Base-by-base conservation (phyloP, 2,113 vertebrate species). In the Verasper variegatus region DNA sequence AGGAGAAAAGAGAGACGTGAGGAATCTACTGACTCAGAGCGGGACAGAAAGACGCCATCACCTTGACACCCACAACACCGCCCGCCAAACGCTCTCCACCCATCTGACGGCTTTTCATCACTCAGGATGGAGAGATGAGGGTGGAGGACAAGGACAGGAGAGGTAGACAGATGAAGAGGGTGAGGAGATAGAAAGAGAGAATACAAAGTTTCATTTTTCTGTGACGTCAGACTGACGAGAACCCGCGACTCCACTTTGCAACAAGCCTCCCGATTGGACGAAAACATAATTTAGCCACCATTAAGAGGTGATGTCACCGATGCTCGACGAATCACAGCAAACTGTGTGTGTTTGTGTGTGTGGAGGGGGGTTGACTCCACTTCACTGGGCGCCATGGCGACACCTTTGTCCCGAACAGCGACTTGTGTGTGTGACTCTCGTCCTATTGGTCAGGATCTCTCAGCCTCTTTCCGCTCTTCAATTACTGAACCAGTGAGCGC, bases 321-420 rank as follows among this genome's bases (percentile, higher is more conserved):
- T 56, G 40, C 40, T 45, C 42, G 42, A 45, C 42, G 11, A 13
- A 14, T 12, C 42, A 45, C 42, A 45, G 11, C 27, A 27, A 0
- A 27, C 27, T 10, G 40, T 42, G 42, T 14, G 42, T 45, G 42
- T 45, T 3, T 37, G 31, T 35, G 35, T 37, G 7, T 37, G 8
- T 37, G 31, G 6, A 0, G 31, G 31, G 51, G 51, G 51, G 51
- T 10, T 1, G 51, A 60, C 37, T 40, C 68, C 52, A 62, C 54
- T 67, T 74, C 74, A 76, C 62, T 3, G 27, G 63, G 74, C 63
- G 52, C 68, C 80, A 81, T 86, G 85, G 88, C 54, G 77, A 91
- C 91, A 79, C 71, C 74, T 81, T 83, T 74, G 88, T 72, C 68
- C 62, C 0, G 0, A 64, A 2, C n/a, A 45, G 56, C 37, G 23